Base-by-base conservation (phyloP, 2,888 invertebrate genomes). In the Deilephila porcellus region DNA sequence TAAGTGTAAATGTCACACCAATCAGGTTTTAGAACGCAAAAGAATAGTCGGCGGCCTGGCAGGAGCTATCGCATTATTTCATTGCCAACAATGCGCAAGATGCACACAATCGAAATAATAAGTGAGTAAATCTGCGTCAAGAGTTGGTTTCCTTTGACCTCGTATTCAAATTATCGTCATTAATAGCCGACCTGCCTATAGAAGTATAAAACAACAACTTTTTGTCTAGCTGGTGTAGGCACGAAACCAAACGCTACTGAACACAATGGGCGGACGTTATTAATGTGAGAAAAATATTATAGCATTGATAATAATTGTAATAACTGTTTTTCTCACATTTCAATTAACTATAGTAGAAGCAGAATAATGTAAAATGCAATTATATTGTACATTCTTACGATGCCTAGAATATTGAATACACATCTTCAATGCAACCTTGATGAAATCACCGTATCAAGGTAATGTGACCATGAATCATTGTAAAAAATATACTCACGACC, bases 201-300 rank as follows among this genome's bases (percentile, higher is more conserved):
- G 82, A 84, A 85, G 78, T 80, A 78, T 82, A 78, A 80, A 74
- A 79, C 37, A 37, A 45, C 75, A 70, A 79, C 76, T 85, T 87
- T 86, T 86, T 85, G 82, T 80, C 79, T 79, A 67, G 63, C 80
- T 82, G 81, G 82, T 81, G 81, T 81, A 81, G 79, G 80, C 78
- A 80, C 78, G 80, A 78, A 78, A 82, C 78, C 80, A 82, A 82
- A 82, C 82, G 77, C 78, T 77, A 72, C 63, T 70, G 76, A 81
- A 85, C 81, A 92, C 92, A 92, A 93, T 92, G 86, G 88, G 77
- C 93, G 93, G 91, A 91, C 88, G 89, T 88, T 80, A 82, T 85
- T 85, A 88, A 89, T 90, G 88, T 89, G 89, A 89, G 87, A 87
- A 87, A 85, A 85, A 56, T 56, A 56, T 56, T 82, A 81, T 79